Percentiles rank a stretch among this genome's conserved stretches.
Conservation (phyloP, 2,797 vertebrate genomes). For the Oryzias dopingdopingensis region DNA sequence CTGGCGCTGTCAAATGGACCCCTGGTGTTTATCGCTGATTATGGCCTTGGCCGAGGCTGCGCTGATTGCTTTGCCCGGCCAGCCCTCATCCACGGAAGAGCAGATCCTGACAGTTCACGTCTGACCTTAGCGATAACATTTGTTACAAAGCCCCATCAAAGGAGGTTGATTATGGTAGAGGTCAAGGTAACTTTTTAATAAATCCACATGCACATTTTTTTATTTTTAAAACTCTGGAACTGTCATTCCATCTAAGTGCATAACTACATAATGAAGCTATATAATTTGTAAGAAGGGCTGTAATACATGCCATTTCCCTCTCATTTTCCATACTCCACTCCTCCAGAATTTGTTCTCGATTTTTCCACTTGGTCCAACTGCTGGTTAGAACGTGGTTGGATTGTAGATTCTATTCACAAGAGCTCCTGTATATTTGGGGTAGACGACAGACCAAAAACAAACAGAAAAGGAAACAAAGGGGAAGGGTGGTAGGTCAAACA, state of each 20-base stretch:
- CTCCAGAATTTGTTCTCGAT: conserved; percentile 1
- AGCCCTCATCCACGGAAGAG: conserved; percentile 42
- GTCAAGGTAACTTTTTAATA: conserved; percentile 56
- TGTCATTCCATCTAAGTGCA: conserved; percentile 50
- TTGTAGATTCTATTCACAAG: conserved; percentile 76
- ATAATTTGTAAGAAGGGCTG: conserved; percentile 8
- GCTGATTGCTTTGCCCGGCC: conserved; percentile 49
- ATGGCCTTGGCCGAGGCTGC: conserved; percentile 48
- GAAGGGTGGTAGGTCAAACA: conserved; percentile 40
- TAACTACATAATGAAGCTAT: conserved; percentile 28
- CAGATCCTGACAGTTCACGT: conserved; percentile 33
- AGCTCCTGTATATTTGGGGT: conserved; percentile 38
- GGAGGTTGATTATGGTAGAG: conserved; percentile 37
- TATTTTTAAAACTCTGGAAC: conserved; percentile 42
- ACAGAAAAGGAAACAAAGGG: background rate
- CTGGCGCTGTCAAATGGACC: conserved; percentile 37
- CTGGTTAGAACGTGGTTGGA: conserved; percentile 64
- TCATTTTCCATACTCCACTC: conserved; percentile 6
- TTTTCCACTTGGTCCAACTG: conserved; percentile 22
- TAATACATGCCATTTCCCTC: conserved; percentile 1
- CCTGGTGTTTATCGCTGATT: conserved; percentile 52
- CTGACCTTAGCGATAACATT: conserved; percentile 17
- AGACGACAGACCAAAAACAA: conserved; percentile 37
- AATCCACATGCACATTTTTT: conserved; percentile 36
- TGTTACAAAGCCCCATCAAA: conserved; percentile 16